Percentiles rank a stretch among this genome's conserved stretches.
These are phyloP conservation scores for Eurytoma adleriae DNA, from an alignment of 2,888 invertebrate genomes.

Conservation along the genomic window DNA sequence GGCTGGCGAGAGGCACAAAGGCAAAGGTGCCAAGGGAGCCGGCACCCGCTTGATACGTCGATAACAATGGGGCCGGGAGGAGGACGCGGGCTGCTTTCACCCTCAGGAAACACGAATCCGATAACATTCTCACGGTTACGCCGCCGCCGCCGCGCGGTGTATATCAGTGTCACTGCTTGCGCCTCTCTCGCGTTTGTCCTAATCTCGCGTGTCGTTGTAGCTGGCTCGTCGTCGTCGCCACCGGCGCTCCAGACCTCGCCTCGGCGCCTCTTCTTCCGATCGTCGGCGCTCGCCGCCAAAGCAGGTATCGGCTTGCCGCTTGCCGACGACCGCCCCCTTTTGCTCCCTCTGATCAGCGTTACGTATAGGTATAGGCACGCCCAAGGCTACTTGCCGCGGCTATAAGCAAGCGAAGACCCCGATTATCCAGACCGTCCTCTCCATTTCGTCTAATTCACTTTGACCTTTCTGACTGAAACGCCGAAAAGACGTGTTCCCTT, in stretches of 20 bases:
- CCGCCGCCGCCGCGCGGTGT: neutral
- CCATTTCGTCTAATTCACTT: too few relatives aligned
- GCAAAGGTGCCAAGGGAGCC: conserved; percentile 3
- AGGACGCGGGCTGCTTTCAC: conserved; percentile 1
- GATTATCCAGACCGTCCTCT: conserved; percentile 16
- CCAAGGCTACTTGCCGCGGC: neutral
- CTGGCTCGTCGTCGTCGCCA: neutral
- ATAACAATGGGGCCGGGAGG: conserved; percentile 31
- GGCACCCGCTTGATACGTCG: conserved; percentile 39
- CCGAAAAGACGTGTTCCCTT: too few relatives aligned
- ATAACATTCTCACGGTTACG: conserved; percentile 52
- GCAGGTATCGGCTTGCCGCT: conserved; percentile 16
- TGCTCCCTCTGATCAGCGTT: neutral
- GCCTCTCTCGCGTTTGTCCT: conserved; percentile 27
- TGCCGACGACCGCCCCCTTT: neutral
- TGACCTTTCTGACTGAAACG: too few relatives aligned
- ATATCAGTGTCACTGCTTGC: neutral
- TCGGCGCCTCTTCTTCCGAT: conserved; percentile 17
- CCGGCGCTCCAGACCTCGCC: too few relatives aligned
- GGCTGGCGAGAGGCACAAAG: neutral
- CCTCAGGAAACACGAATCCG: conserved; percentile 51
- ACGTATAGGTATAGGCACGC: too few relatives aligned
- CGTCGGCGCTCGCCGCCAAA: neutral
- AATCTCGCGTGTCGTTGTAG: conserved; percentile 43
- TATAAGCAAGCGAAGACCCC: conserved; percentile 1